phyloP scores from a whole-genome alignment of 1,140 invertebrate genomes.

The Lamellibrachia luymesi region DNA sequence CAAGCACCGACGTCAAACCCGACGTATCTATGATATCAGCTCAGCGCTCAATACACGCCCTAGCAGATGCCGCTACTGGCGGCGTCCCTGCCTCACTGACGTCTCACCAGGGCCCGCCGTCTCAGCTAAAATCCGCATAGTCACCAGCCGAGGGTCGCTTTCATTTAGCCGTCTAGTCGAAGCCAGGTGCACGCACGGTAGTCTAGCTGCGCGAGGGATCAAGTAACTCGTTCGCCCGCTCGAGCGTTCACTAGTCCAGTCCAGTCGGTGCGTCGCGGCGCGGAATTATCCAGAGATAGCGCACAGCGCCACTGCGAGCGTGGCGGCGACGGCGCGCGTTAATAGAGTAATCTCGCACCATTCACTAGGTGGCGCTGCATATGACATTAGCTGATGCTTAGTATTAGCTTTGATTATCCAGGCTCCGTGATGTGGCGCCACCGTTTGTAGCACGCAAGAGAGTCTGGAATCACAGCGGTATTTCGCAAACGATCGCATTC shows the following conservation, averaged over 20 bases:
- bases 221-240: background rate
- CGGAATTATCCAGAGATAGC: background rate
- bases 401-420: too few species aligned
- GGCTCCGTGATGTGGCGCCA: too few species aligned
- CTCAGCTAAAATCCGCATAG: background rate
- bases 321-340: background rate
- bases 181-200: background rate
- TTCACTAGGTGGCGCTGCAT: background rate
- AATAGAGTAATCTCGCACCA: background rate
- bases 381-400: background rate
- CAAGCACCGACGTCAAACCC: background rate
- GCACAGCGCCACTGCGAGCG: background rate
- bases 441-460: too few species aligned
- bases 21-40: background rate
- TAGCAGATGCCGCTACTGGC: too few species aligned
- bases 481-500: too few species aligned
- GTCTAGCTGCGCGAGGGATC: background rate
- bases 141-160: background rate
- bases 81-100: background rate
- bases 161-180: background rate
- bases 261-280: too few species aligned
- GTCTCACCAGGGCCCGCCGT: background rate
- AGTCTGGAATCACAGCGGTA: too few species aligned
- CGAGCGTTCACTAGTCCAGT: background rate
- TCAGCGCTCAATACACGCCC: background rate